These are phyloP conservation scores for Myotis vivesi DNA, from an alignment of 2,797 vertebrate species.

Conservation along the genomic window DNA sequence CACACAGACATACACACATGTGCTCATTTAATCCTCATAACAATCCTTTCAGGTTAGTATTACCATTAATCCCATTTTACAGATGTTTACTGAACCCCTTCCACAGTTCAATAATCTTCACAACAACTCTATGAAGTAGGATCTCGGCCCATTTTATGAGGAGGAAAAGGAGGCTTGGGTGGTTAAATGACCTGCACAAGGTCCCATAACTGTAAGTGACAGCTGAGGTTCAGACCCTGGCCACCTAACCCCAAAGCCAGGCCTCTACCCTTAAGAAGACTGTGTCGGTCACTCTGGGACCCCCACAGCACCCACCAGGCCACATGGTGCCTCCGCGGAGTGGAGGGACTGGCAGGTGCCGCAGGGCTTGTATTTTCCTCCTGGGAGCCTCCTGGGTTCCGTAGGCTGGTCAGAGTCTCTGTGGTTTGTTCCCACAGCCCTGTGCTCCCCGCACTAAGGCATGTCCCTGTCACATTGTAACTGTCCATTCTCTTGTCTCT, in stretches of 20 bases:
- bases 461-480: background rate
- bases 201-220: background rate
- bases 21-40: background rate
- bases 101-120: background rate
- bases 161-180: background rate
- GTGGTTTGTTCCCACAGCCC: background rate
- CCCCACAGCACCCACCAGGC: background rate
- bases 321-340: background rate
- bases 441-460: background rate
- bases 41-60: background rate
- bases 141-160: background rate
- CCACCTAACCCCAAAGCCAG: background rate
- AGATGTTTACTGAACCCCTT: background rate
- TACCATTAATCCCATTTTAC: background rate
- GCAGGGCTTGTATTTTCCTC: background rate
- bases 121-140: background rate
- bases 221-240: background rate
- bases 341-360: background rate
- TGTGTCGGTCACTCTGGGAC: background rate
- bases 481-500: background rate
- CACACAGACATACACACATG: background rate
- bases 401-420: background rate
- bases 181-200: background rate
- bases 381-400: background rate
- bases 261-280: background rate